phyloP scores from a whole-genome alignment of 2,113 vertebrate species.

The Puntigrus tetrazona region DNA sequence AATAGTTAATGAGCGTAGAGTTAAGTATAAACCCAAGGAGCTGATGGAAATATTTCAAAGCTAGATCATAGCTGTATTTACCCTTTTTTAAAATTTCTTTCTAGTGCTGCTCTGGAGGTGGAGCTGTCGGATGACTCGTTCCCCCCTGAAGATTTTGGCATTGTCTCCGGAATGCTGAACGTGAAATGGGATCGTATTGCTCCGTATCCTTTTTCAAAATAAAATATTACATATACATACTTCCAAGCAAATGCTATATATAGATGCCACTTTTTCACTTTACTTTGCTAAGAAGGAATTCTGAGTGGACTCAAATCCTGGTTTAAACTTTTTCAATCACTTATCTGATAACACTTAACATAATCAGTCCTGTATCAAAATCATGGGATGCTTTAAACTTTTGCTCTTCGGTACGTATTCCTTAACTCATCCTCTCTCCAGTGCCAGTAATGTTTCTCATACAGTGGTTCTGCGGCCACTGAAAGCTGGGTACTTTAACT shows the following conservation, averaged over 20 bases:
- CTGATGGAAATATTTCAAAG: no score
- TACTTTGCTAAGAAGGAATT: no score
- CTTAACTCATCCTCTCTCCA: conserved; percentile 70
- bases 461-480: conserved; percentile 91
- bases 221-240: no score
- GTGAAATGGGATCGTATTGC: conserved; percentile 98
- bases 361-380: background rate
- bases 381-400: background rate
- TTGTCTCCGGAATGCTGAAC: conserved; percentile 93
- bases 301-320: no score
- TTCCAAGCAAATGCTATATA: no score
- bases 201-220: conserved; percentile 98
- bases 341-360: background rate
- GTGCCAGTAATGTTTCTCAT: conserved; percentile 94
- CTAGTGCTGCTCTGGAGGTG: conserved; percentile 91
- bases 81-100: no score
- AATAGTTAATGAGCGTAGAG: background rate
- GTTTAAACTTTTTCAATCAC: no score
- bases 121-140: conserved; percentile 96
- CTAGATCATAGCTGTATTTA: no score
- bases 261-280: no score
- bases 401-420: conserved; percentile 23
- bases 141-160: conserved; percentile 94
- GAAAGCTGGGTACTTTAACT: conserved; percentile 96
- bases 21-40: no score